Conservation (phyloP, 2,888 invertebrate species). For the Troilus luridus region DNA sequence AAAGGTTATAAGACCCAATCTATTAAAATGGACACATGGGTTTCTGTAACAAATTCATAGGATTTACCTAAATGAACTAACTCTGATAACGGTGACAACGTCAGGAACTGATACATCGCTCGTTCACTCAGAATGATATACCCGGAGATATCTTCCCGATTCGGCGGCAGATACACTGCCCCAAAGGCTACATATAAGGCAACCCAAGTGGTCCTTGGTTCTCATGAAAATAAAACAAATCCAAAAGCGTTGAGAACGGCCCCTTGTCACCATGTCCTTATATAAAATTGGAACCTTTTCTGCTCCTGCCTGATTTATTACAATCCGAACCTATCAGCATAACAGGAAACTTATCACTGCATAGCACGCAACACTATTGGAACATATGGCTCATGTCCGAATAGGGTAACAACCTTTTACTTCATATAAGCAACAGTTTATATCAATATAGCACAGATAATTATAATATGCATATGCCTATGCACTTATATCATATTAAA, state of each 20-base stretch:
- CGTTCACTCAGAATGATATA: background rate
- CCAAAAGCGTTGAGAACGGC: background rate
- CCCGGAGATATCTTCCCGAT: background rate
- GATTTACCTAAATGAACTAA: no score
- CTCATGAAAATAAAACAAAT: conserved; percentile 12
- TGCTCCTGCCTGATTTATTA: background rate
- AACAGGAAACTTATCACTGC: background rate
- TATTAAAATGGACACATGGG: no score
- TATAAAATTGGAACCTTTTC: background rate
- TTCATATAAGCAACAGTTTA: background rate
- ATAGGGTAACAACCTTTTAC: background rate
- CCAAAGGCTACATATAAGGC: background rate
- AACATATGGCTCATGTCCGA: background rate
- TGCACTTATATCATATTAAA: no score
- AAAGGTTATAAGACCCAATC: no score
- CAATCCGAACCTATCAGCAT: conserved; percentile 7
- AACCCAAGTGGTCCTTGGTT: background rate
- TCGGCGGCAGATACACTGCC: background rate
- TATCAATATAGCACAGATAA: background rate
- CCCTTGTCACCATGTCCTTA: background rate
- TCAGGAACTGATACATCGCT: background rate
- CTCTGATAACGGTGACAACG: no score
- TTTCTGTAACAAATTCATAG: no score
- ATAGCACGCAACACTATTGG: background rate
- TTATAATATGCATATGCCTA: no score